Evolutionary conservation across 2,113 vertebrate species (phyloP), one percentile per base, ranked within the genome.

Genomic region (Pluvialis apricaria): DNA sequence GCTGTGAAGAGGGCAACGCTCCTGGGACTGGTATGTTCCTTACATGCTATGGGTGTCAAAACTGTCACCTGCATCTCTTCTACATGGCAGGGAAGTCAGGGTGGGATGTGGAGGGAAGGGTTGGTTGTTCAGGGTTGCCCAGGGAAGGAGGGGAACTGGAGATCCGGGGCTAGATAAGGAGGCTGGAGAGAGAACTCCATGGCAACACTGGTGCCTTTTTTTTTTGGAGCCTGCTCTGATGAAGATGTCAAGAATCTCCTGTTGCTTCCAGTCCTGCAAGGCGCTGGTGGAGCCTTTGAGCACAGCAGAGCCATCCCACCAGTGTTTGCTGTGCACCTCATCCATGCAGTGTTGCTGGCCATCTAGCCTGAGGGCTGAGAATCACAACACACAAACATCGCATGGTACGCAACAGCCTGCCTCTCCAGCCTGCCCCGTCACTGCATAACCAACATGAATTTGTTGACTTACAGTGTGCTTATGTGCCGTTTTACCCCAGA

Each of bases 401-500:
- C 44, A 34, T n/a, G 1, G 0, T 45, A 15, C 5, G 2, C 38
- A 54, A 20, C 38, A 69, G 34, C 25, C 21, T 64, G 20, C 38
- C 34, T 47, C 51, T 86, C 38, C 51, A 65, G 21, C 38, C 49
- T 77, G 22, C 44, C 15, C 24, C 19, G 8, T 31, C 72, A 32
- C 64, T 57, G 55, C 32, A n/a, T 17, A 78, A 24, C 22, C 58
- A 69, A 5, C 14, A 16, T 19, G 21, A 77, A 55, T 73, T 1
- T 60, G 11, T 36, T 81, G 15, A 12, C 69, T 68, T 90, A 40
- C 58, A 86, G 32, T 31, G 28, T 64, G 15, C 52, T 58, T 80
- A 6, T 0, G 0, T 80, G 34, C 11, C 16, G 11, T 60, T 83
- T 68, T 58, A 72, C 21, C 49, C 28, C 25, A 21, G 11, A 14